Conservation (phyloP, 2,888 invertebrate species). For the Acronicta psi region DNA sequence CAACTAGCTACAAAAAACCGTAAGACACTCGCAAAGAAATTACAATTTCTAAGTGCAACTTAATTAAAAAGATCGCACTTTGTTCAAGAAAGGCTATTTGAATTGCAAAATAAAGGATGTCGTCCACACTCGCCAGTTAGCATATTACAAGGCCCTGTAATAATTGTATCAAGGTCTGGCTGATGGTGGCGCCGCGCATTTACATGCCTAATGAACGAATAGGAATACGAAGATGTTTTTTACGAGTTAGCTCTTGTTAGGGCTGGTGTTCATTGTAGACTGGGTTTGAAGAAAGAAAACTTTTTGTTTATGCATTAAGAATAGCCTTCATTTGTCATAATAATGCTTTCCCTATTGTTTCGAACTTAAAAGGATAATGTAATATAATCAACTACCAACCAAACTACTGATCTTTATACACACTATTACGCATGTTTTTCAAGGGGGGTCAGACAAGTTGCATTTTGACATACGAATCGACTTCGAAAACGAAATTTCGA, state of each 20-base stretch:
- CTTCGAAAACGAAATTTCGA: too few relatives aligned
- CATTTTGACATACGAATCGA: too few relatives aligned
- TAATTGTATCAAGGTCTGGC: conserved; percentile 70
- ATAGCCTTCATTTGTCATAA: too few relatives aligned
- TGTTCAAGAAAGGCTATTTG: conserved; percentile 40
- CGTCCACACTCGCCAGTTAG: conserved; percentile 62
- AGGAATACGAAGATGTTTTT: conserved; percentile 68
- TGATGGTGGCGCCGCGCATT: conserved; percentile 62
- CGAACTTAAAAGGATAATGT: too few relatives aligned
- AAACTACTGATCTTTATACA: too few relatives aligned
- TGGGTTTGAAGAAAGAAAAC: background rate
- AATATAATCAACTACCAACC: too few relatives aligned
- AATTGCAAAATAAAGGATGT: conserved; percentile 60
- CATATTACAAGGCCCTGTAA: conserved; percentile 72
- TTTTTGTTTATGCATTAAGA: background rate
- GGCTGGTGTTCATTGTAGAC: conserved; percentile 36
- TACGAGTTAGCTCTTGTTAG: conserved; percentile 54
- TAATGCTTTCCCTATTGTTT: too few relatives aligned
- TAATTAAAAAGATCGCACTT: conserved; percentile 49
- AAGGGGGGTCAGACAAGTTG: too few relatives aligned
- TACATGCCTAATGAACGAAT: conserved; percentile 77
- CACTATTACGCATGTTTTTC: too few relatives aligned
- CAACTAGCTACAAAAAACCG: background rate
- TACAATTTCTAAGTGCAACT: conserved; percentile 44
- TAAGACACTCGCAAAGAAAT: conserved; percentile 30